These are phyloP conservation scores for Lytechinus variegatus DNA, from an alignment of 35 echinoderm and acorn worm genomes.

Conservation along the genomic window DNA sequence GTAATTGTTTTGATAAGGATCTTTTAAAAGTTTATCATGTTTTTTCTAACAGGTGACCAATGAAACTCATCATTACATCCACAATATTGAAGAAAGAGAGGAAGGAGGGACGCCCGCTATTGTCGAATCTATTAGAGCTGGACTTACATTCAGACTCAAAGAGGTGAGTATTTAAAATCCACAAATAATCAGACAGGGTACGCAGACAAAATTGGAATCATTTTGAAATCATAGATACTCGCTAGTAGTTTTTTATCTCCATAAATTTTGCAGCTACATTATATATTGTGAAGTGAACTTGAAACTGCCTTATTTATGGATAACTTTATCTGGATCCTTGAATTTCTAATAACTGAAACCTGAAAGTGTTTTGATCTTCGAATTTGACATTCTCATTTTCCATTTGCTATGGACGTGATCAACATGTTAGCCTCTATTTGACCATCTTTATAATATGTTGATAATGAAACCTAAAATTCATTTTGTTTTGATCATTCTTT, in stretches of 20 bases:
- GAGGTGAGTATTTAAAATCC: constrained; percentile 62
- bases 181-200: too few species aligned
- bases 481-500: neutral
- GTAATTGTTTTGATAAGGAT: neutral
- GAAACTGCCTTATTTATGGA: neutral
- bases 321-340: neutral
- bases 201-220: too few species aligned
- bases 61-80: constrained; percentile 73
- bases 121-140: constrained; percentile 78
- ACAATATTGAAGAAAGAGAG: constrained; percentile 77
- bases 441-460: neutral
- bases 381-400: neutral
- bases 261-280: neutral
- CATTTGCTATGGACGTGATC: neutral
- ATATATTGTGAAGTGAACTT: neutral
- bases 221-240: too few species aligned
- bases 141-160: constrained; percentile 86
- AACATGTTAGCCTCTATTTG: too few species aligned
- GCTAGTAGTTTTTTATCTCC: neutral
- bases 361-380: too few species aligned
- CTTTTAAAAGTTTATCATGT: neutral
- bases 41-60: constrained; percentile 63
- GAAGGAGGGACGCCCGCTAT: constrained; percentile 87
- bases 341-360: neutral
- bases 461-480: neutral